Conservation (phyloP, 1,140 invertebrate genomes). For the Drosophila athabasca region DNA sequence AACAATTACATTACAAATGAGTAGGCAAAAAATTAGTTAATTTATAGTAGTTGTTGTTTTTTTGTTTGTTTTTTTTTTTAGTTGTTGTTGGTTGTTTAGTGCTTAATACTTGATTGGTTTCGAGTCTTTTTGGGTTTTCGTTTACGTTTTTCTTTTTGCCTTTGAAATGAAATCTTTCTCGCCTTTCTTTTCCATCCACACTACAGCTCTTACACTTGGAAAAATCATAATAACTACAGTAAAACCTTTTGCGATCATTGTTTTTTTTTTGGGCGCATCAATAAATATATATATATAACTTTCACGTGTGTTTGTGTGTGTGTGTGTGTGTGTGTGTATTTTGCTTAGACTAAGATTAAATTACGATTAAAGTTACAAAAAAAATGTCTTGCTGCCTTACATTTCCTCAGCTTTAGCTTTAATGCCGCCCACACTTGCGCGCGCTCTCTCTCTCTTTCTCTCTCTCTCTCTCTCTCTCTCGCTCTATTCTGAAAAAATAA, state of each 20-base stretch:
- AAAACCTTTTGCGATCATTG: slow-evolving; percentile 56
- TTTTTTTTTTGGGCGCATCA: slow-evolving; percentile 39
- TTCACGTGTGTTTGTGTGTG: slow-evolving; percentile 31
- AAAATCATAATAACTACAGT: slow-evolving; percentile 58
- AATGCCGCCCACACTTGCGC: slow-evolving; percentile 7
- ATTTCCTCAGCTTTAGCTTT: slow-evolving; percentile 19
- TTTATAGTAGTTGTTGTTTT: slow-evolving; percentile 39
- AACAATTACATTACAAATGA: slow-evolving; percentile 72
- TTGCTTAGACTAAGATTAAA: slow-evolving; percentile 73
- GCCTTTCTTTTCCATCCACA: slow-evolving; percentile 1
- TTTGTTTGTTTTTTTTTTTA: slow-evolving; percentile 58
- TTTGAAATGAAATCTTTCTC: slow-evolving; percentile 59
- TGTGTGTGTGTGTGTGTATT: slow-evolving; percentile 32
- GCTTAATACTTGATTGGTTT: slow-evolving; percentile 83
- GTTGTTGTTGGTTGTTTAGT: slow-evolving; percentile 59
- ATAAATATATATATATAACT: slow-evolving; percentile 65
- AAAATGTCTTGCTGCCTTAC: slow-evolving; percentile 73
- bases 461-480: too few relatives aligned
- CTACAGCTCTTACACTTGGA: slow-evolving; percentile 35
- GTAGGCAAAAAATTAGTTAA: slow-evolving; percentile 59
- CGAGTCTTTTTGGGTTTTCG: slow-evolving; percentile 77
- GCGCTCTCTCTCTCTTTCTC: too few relatives aligned
- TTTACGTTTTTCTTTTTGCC: slow-evolving; percentile 43
- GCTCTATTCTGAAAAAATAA: background rate
- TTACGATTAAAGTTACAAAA: slow-evolving; percentile 68